A percentile compares a stretch with the other conserved stretches of the same genome.
Conservation (phyloP, 2,113 vertebrate species). For the Oceanodroma tethys region DNA sequence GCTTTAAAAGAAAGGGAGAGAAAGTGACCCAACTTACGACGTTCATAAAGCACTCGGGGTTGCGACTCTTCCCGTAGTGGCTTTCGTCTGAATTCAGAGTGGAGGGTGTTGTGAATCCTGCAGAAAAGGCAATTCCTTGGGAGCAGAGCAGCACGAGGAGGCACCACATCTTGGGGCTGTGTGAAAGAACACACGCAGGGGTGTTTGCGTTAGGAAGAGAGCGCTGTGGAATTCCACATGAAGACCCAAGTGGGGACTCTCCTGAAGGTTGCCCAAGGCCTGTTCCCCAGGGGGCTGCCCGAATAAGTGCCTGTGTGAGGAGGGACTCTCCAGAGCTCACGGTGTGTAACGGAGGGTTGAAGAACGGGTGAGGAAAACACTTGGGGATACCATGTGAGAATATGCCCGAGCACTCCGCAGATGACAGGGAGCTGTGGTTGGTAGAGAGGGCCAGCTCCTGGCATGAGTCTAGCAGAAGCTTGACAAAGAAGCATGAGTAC, state of each 20-base stretch:
- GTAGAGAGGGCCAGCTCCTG: not conserved
- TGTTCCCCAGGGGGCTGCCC: not conserved
- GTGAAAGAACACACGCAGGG: not conserved
- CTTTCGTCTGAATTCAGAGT: not conserved
- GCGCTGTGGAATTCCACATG: not conserved
- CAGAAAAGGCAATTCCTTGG: not conserved
- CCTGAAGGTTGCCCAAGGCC: not conserved
- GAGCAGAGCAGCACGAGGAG: not conserved
- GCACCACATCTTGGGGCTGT: slow-evolving; percentile 37
- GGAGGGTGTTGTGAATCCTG: not conserved
- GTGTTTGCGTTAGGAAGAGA: not conserved
- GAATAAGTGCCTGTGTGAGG: not conserved
- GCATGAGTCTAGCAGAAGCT: not conserved
- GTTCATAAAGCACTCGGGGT: slow-evolving; percentile 34
- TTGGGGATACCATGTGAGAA: not conserved
- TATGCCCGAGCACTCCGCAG: not conserved
- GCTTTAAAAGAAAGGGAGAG: not conserved
- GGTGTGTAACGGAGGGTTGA: not conserved
- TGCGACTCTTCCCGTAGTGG: not conserved
- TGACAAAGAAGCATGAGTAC: not conserved
- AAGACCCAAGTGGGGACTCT: not conserved
- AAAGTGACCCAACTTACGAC: slow-evolving; percentile 23
- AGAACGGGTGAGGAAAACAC: not conserved
- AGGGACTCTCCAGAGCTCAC: not conserved
- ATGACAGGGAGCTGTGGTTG: not conserved